Evolutionary conservation across 64 coral and sea anemone genomes (phyloP), one percentile per base, ranked within the genome.

Genomic region (Acropora tenuis): DNA sequence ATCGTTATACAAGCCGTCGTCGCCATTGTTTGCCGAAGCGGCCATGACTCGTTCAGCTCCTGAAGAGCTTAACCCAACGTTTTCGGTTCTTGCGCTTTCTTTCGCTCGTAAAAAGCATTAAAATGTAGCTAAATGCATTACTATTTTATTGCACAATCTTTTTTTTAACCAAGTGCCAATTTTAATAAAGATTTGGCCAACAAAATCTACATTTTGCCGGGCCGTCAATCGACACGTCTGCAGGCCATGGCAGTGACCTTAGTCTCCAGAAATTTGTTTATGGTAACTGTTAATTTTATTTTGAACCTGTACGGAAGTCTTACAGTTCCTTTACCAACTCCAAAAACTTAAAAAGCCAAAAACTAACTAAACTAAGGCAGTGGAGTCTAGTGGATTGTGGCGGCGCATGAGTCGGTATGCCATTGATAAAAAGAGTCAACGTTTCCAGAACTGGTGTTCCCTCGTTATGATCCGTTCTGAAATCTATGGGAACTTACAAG

Each of bases 171-270:
- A 82, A 61, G 50, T 82, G 49, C 80, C 58, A 82, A 82, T 68
- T 68, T 16, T 68, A 13, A 3, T 68, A 82, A 59, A 55, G 42
- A 43, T 60, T 60, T 63, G 50, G 63, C 53, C 50, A 83, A 83
- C 30, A 43, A 83, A 43, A 83, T 60, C 50, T 17, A 53, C 63
- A 83, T 83, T 57, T 90, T 80, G 74, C 47, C 50, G 77, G 88
- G 80, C 74, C 75, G 41, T 79, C 75, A 90, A 63, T 76, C 41
- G 50, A 44, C 16, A 40, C 47, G 53, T 77, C 50, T 80, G 53
- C 3, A 43, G 18, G 76, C 75, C 47, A 90, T 76, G 74, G 61
- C 88, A 47, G 75, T 73, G n/a, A 63, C 46, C 52, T 76, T 76
- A 82, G 79, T 52, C 79, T 49, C 63, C 30, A 30, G 30, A 30